Evolutionary conservation across 2,113 vertebrate species (phyloP).

Genomic region (Romanogobio albipinnatus): DNA sequence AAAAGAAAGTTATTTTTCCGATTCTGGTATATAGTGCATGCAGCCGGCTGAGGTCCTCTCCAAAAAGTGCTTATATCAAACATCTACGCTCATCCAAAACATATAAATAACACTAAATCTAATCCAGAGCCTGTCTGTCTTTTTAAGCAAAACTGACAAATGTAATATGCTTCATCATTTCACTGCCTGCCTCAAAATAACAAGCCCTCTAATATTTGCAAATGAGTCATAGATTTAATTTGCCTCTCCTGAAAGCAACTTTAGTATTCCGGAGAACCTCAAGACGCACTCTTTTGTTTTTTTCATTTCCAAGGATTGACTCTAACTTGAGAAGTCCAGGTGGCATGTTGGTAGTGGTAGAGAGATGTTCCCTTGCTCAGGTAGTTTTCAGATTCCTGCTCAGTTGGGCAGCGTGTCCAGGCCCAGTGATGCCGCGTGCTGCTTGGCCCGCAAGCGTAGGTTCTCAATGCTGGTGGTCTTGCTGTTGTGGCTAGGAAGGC

Average conservation of each 20-base stretch:
- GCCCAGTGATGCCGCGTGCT: constrained; percentile 94
- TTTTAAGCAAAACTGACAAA: constrained; percentile 19
- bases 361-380: constrained; percentile 32
- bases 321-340: constrained; percentile 1
- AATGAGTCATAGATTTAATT: not conserved
- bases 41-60: constrained; percentile 9
- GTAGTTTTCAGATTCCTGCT: constrained; percentile 57
- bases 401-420: constrained; percentile 95
- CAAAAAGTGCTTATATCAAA: constrained; percentile 49
- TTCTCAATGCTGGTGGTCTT: constrained; percentile 99
- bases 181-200: not conserved
- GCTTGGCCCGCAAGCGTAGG: constrained; percentile 93
- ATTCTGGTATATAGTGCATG: constrained; percentile 20
- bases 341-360: not conserved
- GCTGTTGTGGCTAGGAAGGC: constrained; percentile 91
- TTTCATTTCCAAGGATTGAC: not conserved
- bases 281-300: not conserved
- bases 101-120: constrained; percentile 31
- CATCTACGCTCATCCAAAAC: constrained; percentile 18
- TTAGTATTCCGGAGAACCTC: not conserved
- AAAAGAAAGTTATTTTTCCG: constrained; percentile 13
- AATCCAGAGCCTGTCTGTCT: not conserved
- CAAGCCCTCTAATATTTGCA: constrained; percentile 1
- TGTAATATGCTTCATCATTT: not conserved
- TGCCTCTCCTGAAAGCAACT: not conserved